Evolutionary conservation across 2,113 vertebrate species (phyloP), one percentile per base, ranked within the genome.

Genomic region (Pogona vitticeps): DNA sequence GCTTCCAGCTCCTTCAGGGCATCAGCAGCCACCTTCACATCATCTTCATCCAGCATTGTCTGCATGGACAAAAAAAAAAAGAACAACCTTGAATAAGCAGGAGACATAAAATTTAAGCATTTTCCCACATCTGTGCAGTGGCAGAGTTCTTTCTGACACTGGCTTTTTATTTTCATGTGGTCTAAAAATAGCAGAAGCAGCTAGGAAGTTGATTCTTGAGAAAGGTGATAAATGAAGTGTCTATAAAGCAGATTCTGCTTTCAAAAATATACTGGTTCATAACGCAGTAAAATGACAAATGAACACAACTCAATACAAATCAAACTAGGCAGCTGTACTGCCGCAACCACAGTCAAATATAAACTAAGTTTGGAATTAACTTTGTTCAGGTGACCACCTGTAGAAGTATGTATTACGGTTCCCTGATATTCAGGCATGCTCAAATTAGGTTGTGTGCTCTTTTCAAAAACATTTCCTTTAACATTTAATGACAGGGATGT

Each of bases 1-100:
- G 99, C 98, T 94, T 99, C 99, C 4, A 99, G 96, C 42, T 99
- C 98, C 58, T 98, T 98, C 89, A 99, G 97, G 20, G 98, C 98
- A 92, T 98, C 97, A 63, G 97, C 98, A 23, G 98, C 98, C 0
- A 99, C 97, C 77, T 99, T 99, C 75, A 99, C 97, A n/a, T 99
- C 98, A 82, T 99, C 98, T 67, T 98, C 98, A 86, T 99, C 98
- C 86, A 99, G 89, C 89, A 98, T 95, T 18, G 82, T 96, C 98
- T 98, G 81, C 28, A 80, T 31, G 68, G 56, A n/a, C 21, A 75
- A 63, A n/a, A 82, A 91, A 28, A 89, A 18, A 82, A 73, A 0
- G n/a, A n/a, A n/a, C n/a, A n/a, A 0, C 0, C 3, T 12, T 72
- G 28, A 85, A 36, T 40, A 58, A 1, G 8, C 79, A 82, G 59